Base-by-base conservation (phyloP, 2,888 invertebrate genomes). In the Hedya salicella region DNA sequence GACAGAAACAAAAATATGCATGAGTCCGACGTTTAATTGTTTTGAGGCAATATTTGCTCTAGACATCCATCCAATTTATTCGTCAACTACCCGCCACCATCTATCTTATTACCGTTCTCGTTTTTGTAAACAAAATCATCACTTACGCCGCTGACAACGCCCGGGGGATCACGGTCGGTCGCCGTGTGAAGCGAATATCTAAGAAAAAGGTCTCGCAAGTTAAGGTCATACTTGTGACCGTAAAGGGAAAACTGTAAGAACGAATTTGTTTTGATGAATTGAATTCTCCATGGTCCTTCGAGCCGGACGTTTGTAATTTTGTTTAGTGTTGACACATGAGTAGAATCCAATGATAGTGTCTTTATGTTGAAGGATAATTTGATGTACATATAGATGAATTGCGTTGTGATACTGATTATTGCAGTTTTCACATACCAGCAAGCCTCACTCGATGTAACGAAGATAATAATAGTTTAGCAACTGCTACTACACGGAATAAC, bases 41-140 rank as follows among this genome's bases (percentile, higher is more conserved):
- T 63, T 48, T 40, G 32, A 11, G 16, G 36, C 63, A 48, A 63
- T 46, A 48, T 63, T 63, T 56, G 48, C 56, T 14, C 21, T 19
- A 30, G 36, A 32, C 17, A 59, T 59, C 42, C 17, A 59, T 59
- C 63, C 63, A 65, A 65, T 65, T 65, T 65, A 46, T 53, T 50
- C 56, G 42, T 42, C 63, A 69, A 71, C 70, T 67, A 68, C 68
- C 60, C 60, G 52, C 46, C 39, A 25, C 57, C 66, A 76, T 77
- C 76, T 71, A 79, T 80, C 77, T 75, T 71, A 63, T 60, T 68
- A 70, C 46, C 14, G 21, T 21, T 70, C 67, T 69, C 64, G 59
- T 70, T 73, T 67, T 68, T 54, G 70, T 75, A 81, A 82, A 83
- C 79, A 82, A 71, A 72, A 77, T 77, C 76, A 82, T 82, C 75